Percentiles rank a stretch among this genome's conserved stretches.
Conservation (phyloP, 2,888 invertebrate species). For the Spodoptera exigua region DNA sequence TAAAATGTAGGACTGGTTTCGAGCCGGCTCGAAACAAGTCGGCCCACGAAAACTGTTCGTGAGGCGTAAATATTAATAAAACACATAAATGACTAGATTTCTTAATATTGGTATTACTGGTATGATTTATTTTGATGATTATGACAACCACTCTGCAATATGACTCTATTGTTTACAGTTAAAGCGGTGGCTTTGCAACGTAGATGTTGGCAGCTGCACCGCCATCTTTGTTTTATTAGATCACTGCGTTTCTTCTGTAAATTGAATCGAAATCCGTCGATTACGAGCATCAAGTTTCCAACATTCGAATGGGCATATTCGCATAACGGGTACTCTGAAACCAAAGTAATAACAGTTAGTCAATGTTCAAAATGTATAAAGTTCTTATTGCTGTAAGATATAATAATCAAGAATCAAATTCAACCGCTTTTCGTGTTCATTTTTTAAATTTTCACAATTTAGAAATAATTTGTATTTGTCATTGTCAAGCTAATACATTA, state of each 20-base stretch:
- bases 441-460: too few relatives aligned
- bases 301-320: slow-evolving; percentile 26
- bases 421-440: neutral
- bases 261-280: slow-evolving; percentile 33
- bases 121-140: slow-evolving; percentile 19
- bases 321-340: slow-evolving; percentile 27
- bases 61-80: neutral
- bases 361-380: neutral
- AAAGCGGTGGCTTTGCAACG: slow-evolving; percentile 38
- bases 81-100: slow-evolving; percentile 25
- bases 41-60: too few relatives aligned
- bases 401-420: neutral
- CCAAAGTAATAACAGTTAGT: slow-evolving; percentile 3
- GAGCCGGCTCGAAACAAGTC: too few relatives aligned
- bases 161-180: slow-evolving; percentile 14
- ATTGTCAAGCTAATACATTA: too few relatives aligned
- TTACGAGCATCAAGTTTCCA: slow-evolving; percentile 41
- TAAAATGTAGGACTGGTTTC: too few relatives aligned
- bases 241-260: slow-evolving; percentile 34
- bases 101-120: neutral
- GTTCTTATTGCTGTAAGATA: neutral
- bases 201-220: slow-evolving; percentile 39
- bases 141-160: slow-evolving; percentile 19
- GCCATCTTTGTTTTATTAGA: slow-evolving; percentile 21
- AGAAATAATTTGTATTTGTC: too few relatives aligned